These are phyloP conservation scores for Pristiophorus japonicus DNA, from an alignment of 2,113 vertebrate species.

Conservation along the genomic window DNA sequence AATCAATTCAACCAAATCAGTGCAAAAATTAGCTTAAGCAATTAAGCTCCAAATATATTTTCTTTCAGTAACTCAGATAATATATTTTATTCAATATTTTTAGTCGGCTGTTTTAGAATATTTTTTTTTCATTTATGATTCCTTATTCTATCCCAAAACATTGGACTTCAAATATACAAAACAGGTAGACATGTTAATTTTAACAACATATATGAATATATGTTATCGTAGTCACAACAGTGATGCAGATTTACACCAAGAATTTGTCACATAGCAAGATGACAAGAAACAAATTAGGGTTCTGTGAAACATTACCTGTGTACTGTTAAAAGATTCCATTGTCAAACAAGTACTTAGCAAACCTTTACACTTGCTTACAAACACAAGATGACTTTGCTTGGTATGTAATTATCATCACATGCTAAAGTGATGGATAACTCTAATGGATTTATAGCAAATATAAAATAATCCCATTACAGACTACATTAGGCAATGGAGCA, in stretches of 20 bases:
- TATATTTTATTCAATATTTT: background rate
- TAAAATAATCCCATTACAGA: background rate
- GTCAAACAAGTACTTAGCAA: background rate
- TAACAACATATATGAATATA: background rate
- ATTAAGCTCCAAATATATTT: too few relatives aligned
- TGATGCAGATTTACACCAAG: background rate
- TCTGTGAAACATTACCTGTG: background rate
- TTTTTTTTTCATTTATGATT: background rate
- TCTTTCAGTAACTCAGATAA: background rate
- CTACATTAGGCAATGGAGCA: background rate
- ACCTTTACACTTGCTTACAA: background rate
- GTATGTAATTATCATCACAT: background rate
- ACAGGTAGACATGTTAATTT: background rate
- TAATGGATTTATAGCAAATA: background rate
- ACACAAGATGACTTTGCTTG: background rate
- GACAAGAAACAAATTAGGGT: background rate
- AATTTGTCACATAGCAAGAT: background rate
- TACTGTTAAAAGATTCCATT: background rate
- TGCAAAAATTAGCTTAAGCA: too few relatives aligned
- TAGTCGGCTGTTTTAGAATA: background rate
- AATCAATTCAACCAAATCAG: background rate
- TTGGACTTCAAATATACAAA: conserved; percentile 4
- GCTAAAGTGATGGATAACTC: background rate
- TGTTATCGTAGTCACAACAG: background rate
- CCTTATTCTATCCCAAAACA: background rate